Conservation (phyloP, 2,888 invertebrate species). For the Nephrotoma guestfalica region DNA sequence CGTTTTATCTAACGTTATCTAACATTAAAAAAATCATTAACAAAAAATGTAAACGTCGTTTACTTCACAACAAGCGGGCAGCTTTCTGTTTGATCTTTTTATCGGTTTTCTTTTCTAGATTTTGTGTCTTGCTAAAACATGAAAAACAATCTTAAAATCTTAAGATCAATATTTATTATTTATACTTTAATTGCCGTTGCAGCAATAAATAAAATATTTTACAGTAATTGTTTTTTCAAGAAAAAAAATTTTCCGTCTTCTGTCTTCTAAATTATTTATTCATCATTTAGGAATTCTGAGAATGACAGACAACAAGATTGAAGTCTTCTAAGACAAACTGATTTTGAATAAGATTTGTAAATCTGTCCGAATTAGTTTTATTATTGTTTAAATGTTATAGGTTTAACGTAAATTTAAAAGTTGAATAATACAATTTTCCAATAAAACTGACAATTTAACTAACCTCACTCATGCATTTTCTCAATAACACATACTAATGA, state of each 20-base stretch:
- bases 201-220: too few relatives aligned
- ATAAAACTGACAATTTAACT: too few relatives aligned
- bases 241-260: not conserved
- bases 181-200: not conserved
- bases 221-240: not conserved
- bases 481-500: too few relatives aligned
- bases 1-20: not conserved
- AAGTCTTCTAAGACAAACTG: too few relatives aligned
- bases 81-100: not conserved
- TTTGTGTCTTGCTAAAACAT: not conserved
- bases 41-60: not conserved
- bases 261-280: not conserved
- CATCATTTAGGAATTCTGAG: not conserved
- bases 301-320: not conserved
- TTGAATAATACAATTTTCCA: too few relatives aligned
- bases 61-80: not conserved
- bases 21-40: not conserved
- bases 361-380: too few relatives aligned
- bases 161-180: not conserved
- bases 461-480: too few relatives aligned
- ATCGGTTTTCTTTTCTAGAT: not conserved
- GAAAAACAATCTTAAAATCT: not conserved
- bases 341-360: too few relatives aligned
- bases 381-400: too few relatives aligned
- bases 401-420: too few relatives aligned